phyloP scores from a whole-genome alignment of 2,888 invertebrate species.

The Zaprionus bogoriensis region DNA sequence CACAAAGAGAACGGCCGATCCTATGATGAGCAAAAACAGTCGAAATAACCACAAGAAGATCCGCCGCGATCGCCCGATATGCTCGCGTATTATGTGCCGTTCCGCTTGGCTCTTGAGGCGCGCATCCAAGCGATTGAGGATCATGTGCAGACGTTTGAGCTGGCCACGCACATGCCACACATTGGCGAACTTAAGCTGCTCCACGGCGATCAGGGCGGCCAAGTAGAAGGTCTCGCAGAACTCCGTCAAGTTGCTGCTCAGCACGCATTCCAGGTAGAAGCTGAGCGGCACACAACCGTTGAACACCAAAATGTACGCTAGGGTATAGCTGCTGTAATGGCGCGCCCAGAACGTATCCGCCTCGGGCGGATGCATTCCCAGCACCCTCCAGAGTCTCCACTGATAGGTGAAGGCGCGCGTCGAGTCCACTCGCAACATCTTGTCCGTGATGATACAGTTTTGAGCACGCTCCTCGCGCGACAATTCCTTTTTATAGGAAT shows the following conservation, averaged over 20 bases:
- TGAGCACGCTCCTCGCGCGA: no score
- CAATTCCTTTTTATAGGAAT: slow-evolving; percentile 24
- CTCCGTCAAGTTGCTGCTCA: slow-evolving; percentile 51
- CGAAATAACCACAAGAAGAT: slow-evolving; percentile 34
- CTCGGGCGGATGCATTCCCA: slow-evolving; percentile 64
- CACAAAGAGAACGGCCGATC: not conserved
- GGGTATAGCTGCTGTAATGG: slow-evolving; percentile 56
- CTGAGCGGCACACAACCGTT: slow-evolving; percentile 46
- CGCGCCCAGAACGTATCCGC: slow-evolving; percentile 36
- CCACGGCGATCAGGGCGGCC: slow-evolving; percentile 44
- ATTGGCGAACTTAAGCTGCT: slow-evolving; percentile 67
- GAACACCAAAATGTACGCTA: slow-evolving; percentile 45
- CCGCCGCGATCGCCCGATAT: slow-evolving; percentile 31
- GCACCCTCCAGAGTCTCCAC: slow-evolving; percentile 72
- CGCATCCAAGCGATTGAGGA: slow-evolving; percentile 63
- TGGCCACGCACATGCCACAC: slow-evolving; percentile 44
- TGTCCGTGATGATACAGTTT: not conserved
- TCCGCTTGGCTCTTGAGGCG: slow-evolving; percentile 54
- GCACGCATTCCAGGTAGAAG: slow-evolving; percentile 49
- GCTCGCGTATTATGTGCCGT: slow-evolving; percentile 30
- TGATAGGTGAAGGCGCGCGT: slow-evolving; percentile 63
- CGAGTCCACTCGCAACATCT: slow-evolving; percentile 41
- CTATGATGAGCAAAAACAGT: slow-evolving; percentile 22
- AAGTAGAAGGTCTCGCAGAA: slow-evolving; percentile 69
- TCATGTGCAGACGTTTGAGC: slow-evolving; percentile 44